Base-by-base conservation (phyloP, 2,888 invertebrate genomes). In the Drosophila borealis region DNA sequence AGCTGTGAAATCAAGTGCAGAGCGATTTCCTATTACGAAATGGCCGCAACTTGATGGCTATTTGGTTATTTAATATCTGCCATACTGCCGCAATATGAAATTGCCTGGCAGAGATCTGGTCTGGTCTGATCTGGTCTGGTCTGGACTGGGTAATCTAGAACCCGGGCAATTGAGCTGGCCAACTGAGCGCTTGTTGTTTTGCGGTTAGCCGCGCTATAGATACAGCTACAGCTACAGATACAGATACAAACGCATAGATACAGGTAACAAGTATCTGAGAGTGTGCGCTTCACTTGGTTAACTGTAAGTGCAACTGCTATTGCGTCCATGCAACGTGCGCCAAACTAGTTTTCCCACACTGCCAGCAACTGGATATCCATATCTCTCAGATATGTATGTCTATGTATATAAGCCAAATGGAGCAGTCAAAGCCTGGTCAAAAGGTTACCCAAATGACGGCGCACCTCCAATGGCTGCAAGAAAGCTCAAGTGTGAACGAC, bases 51-150 rank as follows among this genome's bases (percentile, higher is more conserved):
- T 84, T 72, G 88, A 78, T 88, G 89, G 78, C 77, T 80, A 80
- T 88, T 88, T 70, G 87, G 89, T 88, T 86, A 90, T 89, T 90
- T 75, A 86, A 88, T 86, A 88, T 81, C 73, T 54, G 49, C 66
- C 46, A 29, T 49, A 49, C 57, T 54, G 83, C 72, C 74, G 80
- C 78, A 83, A 83, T 81, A 62, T 82, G 34, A 68, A 85, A 85
- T 85, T 81, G 77, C 71, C 60, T 51, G 34, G 59, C 56, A 61
- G 64, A 21, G 46, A 65, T 19, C 36, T 21, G 59, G 34, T 36
- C 55, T 21, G 56, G 42, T 57, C 55, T 46, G 37, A 45, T 44
- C 50, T n/a, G 37, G 50, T 51, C 51, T 64, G 46, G 50, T 57
- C 55, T 44, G 21, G 51, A 36, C 48, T 29, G 14, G 57, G 67